Conservation (phyloP, 2,113 vertebrate genomes). For the Vulpes lagopus region DNA sequence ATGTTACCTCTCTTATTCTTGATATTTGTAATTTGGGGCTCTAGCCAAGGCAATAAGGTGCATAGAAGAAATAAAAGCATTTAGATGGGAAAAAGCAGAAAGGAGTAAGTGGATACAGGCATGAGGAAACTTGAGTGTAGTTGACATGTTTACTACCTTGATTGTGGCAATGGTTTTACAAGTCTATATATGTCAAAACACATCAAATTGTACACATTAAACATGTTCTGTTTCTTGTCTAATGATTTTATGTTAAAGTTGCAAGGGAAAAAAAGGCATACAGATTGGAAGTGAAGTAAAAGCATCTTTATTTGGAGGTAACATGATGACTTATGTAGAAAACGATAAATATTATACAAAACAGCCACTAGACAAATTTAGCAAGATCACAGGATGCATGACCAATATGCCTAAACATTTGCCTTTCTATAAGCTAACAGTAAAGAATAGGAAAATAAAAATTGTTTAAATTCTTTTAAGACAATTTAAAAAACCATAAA, state of each 20-base stretch:
- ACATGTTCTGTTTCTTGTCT: not conserved
- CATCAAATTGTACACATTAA: not conserved
- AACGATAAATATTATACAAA: not conserved
- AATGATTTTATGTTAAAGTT: not conserved
- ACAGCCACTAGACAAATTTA: not conserved
- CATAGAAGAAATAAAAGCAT: slow-evolving; percentile 3
- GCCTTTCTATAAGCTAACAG: not conserved
- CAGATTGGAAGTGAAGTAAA: not conserved
- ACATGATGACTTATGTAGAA: not conserved
- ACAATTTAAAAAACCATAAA: slow-evolving; percentile 35
- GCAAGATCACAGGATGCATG: not conserved
- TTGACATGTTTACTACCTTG: not conserved
- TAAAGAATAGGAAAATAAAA: not conserved
- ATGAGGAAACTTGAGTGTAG: not conserved
- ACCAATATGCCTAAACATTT: not conserved
- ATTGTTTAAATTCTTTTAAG: not conserved
- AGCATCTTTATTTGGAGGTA: not conserved
- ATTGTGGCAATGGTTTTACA: not conserved
- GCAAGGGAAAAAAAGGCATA: not conserved
- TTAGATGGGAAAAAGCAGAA: not conserved
- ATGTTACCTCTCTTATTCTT: not conserved
- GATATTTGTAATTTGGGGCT: slow-evolving; percentile 1
- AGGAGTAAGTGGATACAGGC: not conserved
- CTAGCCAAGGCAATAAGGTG: not conserved
- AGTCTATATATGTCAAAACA: not conserved